phyloP scores from a whole-genome alignment of 2,888 invertebrate genomes.

The Plebejus argus region DNA sequence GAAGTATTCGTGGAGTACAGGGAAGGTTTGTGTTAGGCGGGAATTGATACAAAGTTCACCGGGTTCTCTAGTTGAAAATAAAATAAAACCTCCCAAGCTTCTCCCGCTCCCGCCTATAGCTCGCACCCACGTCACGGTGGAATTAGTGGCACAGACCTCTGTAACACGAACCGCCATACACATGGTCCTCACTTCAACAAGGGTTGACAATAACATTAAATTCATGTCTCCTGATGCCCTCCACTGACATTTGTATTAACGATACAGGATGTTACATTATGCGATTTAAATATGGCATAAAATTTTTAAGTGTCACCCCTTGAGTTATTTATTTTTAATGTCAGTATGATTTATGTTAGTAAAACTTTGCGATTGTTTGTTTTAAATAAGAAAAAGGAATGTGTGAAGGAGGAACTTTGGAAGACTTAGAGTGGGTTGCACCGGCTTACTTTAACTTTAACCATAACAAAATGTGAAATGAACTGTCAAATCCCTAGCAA shows the following conservation, averaged over 20 bases:
- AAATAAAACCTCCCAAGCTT: not conserved
- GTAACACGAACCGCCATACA: conserved; percentile 72
- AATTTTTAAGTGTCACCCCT: not conserved
- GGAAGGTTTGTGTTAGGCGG: no score
- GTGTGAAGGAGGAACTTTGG: no score
- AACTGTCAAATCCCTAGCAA: no score
- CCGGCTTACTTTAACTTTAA: no score
- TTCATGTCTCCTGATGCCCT: conserved; percentile 70
- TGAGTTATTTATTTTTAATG: not conserved
- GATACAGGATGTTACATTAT: conserved; percentile 62
- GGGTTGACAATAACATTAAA: conserved; percentile 74
- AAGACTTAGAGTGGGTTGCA: no score
- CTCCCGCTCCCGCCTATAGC: conserved; percentile 41
- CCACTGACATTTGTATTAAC: conserved; percentile 71
- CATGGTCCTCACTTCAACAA: conserved; percentile 76
- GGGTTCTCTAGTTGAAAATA: no score
- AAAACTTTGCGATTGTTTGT: not conserved
- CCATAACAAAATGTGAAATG: no score
- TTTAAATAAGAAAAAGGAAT: no score
- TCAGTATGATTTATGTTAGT: not conserved
- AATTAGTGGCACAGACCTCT: conserved; percentile 66
- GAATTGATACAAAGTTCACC: no score
- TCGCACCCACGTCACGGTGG: conserved; percentile 46
- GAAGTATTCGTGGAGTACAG: no score
- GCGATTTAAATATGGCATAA: conserved; percentile 20